Conservation (phyloP, 1,140 invertebrate species). For the Littorina saxatilis region DNA sequence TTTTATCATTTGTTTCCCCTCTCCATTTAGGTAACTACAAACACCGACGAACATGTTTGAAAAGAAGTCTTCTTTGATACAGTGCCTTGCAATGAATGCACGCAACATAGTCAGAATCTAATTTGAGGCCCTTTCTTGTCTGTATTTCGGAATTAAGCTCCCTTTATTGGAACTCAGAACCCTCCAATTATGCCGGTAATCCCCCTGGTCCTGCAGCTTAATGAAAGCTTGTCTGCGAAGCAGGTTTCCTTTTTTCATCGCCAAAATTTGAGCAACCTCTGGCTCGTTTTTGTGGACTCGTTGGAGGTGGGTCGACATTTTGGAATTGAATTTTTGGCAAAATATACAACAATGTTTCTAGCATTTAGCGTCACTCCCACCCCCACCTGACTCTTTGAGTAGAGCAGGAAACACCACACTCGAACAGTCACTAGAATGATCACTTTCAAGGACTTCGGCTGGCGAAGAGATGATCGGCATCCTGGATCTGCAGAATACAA, state of each 20-base stretch:
- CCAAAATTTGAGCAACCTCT: neutral
- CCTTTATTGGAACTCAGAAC: neutral
- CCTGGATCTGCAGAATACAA: too few relatives aligned
- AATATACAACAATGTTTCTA: neutral
- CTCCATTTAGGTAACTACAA: neutral
- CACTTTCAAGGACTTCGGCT: too few relatives aligned
- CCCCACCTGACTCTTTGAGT: too few relatives aligned
- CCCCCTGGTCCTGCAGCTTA: neutral
- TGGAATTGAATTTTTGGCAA: neutral
- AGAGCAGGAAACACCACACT: too few relatives aligned
- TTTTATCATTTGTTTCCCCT: neutral
- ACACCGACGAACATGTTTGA: neutral
- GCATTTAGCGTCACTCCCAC: too few relatives aligned
- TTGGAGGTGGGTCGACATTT: neutral
- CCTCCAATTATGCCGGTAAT: neutral
- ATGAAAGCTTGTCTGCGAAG: neutral
- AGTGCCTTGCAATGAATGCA: neutral
- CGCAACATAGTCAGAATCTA: neutral
- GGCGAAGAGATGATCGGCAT: too few relatives aligned
- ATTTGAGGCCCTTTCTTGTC: neutral
- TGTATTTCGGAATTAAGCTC: neutral
- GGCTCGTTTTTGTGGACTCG: neutral
- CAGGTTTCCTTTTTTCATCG: neutral
- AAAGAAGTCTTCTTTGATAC: neutral
- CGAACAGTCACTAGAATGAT: too few relatives aligned